phyloP scores from a whole-genome alignment of 2,113 vertebrate species.

The Etia nguti region DNA sequence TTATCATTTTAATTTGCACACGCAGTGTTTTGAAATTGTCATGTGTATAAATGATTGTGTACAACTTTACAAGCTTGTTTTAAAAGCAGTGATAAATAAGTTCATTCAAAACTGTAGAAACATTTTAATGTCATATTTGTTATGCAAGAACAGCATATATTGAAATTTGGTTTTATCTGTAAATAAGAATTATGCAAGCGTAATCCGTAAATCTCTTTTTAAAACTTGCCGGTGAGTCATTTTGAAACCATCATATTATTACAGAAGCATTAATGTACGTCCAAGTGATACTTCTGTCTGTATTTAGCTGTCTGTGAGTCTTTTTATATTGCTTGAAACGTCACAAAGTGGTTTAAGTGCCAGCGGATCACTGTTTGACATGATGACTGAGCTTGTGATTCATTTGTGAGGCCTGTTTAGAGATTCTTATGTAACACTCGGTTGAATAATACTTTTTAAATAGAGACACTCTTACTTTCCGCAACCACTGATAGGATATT shows the following conservation, averaged over 20 bases:
- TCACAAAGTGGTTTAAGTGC: constrained; percentile 36
- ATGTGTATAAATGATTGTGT: not conserved
- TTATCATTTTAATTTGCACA: not conserved
- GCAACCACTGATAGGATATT: constrained; percentile 20
- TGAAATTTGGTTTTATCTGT: not conserved
- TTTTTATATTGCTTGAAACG: constrained; percentile 47
- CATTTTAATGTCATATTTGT: too few relatives aligned
- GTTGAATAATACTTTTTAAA: constrained; percentile 76
- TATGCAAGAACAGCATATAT: too few relatives aligned
- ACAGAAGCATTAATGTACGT: constrained; percentile 16
- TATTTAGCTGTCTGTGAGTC: constrained; percentile 40
- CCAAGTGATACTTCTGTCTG: constrained; percentile 45
- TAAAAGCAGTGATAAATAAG: not conserved
- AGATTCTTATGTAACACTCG: constrained; percentile 64
- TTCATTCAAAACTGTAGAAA: not conserved
- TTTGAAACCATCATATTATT: not conserved
- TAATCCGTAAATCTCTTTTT: not conserved
- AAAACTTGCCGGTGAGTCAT: not conserved
- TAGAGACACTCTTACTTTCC: constrained; percentile 48
- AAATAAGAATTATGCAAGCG: not conserved
- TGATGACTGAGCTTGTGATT: constrained; percentile 53
- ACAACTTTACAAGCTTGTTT: not conserved
- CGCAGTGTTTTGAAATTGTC: not conserved
- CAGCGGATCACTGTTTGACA: constrained; percentile 40
- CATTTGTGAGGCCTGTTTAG: constrained; percentile 55